Conservation (phyloP, 2,113 vertebrate genomes). For the Ursus arctos region DNA sequence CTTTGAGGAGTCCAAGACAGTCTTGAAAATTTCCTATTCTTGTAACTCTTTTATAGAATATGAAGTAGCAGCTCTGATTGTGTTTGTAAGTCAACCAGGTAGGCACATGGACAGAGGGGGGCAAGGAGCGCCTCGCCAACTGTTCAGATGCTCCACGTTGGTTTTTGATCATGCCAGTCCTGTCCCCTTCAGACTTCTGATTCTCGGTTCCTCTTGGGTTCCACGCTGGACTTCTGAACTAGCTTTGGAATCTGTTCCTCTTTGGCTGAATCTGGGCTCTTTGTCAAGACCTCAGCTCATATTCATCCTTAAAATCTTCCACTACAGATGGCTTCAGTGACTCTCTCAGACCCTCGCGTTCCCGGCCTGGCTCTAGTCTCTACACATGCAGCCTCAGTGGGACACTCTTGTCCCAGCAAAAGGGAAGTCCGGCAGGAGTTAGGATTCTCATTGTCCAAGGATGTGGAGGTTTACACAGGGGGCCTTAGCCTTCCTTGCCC, state of each 20-base stretch:
- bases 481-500: not conserved
- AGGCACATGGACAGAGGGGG: not conserved
- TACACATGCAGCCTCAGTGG: not conserved
- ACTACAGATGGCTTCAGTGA: not conserved
- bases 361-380: not conserved
- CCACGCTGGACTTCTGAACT: not conserved
- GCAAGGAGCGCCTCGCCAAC: too few species aligned
- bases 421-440: not conserved
- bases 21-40: slow-evolving; percentile 5
- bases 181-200: not conserved
- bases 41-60: not conserved
- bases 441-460: not conserved
- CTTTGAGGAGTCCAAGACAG: not conserved
- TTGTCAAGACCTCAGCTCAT: not conserved
- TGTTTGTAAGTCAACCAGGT: not conserved
- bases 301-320: not conserved
- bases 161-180: not conserved
- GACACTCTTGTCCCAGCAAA: not conserved
- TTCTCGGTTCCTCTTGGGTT: not conserved
- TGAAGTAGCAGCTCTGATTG: not conserved
- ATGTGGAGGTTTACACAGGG: not conserved
- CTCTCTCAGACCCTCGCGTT: not conserved
- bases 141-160: not conserved
- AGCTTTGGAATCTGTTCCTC: not conserved
- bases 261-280: not conserved